Evolutionary conservation across 1,140 invertebrate genomes (phyloP), one percentile per base, ranked within the genome.

Genomic region (Planococcus citri): DNA sequence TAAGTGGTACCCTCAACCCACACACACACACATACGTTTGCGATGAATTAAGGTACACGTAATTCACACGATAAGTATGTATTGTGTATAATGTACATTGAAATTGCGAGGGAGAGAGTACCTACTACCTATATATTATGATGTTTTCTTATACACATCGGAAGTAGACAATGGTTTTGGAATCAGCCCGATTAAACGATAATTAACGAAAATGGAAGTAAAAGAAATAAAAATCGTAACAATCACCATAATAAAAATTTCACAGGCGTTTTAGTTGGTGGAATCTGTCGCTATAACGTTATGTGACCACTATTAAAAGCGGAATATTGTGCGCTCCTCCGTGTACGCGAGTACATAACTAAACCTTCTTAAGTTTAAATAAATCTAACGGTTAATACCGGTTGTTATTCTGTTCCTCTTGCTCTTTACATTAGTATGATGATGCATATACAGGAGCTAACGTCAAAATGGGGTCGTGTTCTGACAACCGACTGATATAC

Each of bases 351-450:
- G n/a, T n/a, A n/a, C n/a, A 51, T 20, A 3, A 6, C 41, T 51
- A 51, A 51, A 51, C n/a, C 41, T 51, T 51, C 41, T 20, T 51
- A n/a, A 51, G 41, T 51, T 51, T 14, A 51, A 51, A 51, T 51
- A 51, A 51, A 51, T 51, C 41, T 51, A 51, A 51, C 41, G 41
- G 41, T 51, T 51, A 51, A 51, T 51, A 51, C 41, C 41, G 41
- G 41, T 51, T 51, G 41, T 51, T 51, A 51, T 9, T 37, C 6
- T 51, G 10, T 51, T 51, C 41, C 41, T 17, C 41, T 51, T 20
- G 41, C 41, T 17, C 41, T 51, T 51, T 20, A 51, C 17, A 51
- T 20, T 8, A 8, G 6, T 20, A 51, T 17, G 41, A 51, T n/a
- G n/a, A 20, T 51, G 41, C 29, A 33, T 51, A 51, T 51, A 51